Evolutionary conservation across 2,797 vertebrate species (phyloP).

Genomic region (Schizopygopsis malacanthus): DNA sequence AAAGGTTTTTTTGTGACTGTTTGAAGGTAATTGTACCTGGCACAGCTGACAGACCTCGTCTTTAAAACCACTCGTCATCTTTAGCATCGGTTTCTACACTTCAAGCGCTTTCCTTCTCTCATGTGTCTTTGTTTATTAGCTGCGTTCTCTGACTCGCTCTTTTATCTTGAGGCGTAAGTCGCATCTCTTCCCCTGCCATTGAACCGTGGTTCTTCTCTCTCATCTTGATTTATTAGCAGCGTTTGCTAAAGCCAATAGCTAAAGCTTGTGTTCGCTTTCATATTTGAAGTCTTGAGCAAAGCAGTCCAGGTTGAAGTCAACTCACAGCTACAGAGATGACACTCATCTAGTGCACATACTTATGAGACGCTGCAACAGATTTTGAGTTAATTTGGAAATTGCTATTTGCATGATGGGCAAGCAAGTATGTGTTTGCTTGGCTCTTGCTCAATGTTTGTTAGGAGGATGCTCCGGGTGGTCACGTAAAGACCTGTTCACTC

Average conservation of each 20-base stretch:
- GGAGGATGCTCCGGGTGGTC: background rate
- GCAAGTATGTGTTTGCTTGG: background rate
- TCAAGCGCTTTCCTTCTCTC: background rate
- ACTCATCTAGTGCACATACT: background rate
- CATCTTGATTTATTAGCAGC: conserved; percentile 39
- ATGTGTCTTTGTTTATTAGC: background rate
- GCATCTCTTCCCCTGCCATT: background rate
- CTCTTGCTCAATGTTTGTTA: background rate
- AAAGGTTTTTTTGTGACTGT: conserved; percentile 36
- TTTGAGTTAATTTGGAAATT: background rate
- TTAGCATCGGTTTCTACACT: conserved; percentile 39
- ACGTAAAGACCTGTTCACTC: background rate
- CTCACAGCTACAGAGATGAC: background rate
- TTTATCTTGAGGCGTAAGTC: background rate
- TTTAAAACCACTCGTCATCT: conserved; percentile 51
- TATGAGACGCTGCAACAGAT: background rate
- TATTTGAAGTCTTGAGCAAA: background rate
- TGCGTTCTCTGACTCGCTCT: background rate
- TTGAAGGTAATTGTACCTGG: conserved; percentile 58
- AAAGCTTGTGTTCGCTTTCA: background rate
- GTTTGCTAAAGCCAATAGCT: background rate
- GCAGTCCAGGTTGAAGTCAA: background rate
- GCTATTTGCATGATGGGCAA: background rate
- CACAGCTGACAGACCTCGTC: conserved; percentile 35
- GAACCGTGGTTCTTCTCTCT: background rate